A percentile compares a stretch with the other conserved stretches of the same genome.
Conservation (phyloP, 2,888 invertebrate species). For the Scaptodrosophila latifasciaeformis region DNA sequence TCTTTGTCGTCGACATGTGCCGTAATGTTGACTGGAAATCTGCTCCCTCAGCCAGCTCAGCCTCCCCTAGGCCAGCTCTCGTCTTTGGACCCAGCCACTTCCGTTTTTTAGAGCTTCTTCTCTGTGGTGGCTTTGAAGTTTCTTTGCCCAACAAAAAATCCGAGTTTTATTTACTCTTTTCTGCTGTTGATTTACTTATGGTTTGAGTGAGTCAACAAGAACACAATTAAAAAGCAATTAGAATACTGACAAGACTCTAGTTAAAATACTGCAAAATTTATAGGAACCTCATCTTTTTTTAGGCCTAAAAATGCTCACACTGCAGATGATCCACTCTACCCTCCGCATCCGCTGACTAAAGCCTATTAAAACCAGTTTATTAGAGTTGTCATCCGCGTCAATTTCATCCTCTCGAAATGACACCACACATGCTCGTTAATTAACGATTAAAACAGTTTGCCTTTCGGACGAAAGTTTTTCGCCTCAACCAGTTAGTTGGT, state of each 20-base stretch:
- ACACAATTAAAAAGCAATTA: slow-evolving; percentile 35
- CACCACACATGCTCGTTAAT: slow-evolving; percentile 34
- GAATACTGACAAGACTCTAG: slow-evolving; percentile 17
- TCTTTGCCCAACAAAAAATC: background rate
- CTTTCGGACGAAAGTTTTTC: slow-evolving; percentile 8
- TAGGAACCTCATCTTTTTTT: too few relatives aligned
- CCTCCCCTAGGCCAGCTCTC: too few relatives aligned
- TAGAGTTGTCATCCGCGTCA: slow-evolving; percentile 2
- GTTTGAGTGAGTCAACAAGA: slow-evolving; percentile 9
- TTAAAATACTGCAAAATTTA: too few relatives aligned
- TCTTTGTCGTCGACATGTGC: slow-evolving; percentile 47
- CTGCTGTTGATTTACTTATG: background rate
- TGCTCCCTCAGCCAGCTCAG: slow-evolving; percentile 4
- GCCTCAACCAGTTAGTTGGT: background rate
- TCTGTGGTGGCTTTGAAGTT: slow-evolving; percentile 5
- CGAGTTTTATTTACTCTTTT: background rate
- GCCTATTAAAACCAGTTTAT: slow-evolving; percentile 2
- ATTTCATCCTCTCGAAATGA: background rate
- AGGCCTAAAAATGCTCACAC: slow-evolving; percentile 50
- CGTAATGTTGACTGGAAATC: background rate
- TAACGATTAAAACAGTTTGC: slow-evolving; percentile 34
- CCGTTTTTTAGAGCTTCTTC: too few relatives aligned
- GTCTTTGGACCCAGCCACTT: slow-evolving; percentile 6
- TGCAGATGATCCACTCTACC: too few relatives aligned
- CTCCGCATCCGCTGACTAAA: background rate